Evolutionary conservation across 2,797 vertebrate genomes (phyloP).

Genomic region (Coregonus ussuriensis): DNA sequence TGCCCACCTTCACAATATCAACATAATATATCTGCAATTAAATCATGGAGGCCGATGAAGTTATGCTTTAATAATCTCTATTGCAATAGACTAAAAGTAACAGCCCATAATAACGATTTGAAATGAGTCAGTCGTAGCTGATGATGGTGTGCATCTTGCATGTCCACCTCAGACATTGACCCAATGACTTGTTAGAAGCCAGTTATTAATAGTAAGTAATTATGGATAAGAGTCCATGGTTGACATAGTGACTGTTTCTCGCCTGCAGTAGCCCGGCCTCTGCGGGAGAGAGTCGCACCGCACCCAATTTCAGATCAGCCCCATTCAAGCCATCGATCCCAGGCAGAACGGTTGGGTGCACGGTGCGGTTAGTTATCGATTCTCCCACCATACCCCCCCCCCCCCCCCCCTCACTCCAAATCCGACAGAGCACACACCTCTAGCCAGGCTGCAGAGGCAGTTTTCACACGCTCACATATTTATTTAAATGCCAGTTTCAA

Average conservation of each 20-base stretch:
- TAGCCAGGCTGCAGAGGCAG: slow-evolving; percentile 13
- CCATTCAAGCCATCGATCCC: slow-evolving; percentile 45
- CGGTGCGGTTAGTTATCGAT: slow-evolving; percentile 54
- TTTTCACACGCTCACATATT: slow-evolving; percentile 37
- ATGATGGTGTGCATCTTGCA: not conserved
- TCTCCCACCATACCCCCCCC: slow-evolving; percentile 22
- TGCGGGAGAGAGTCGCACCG: slow-evolving; percentile 39
- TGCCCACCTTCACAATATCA: not conserved
- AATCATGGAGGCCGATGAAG: not conserved
- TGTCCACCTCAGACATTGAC: not conserved
- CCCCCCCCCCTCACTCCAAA: slow-evolving; percentile 39
- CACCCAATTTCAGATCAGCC: slow-evolving; percentile 50
- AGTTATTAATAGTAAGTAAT: not conserved
- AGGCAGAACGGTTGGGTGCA: slow-evolving; percentile 50
- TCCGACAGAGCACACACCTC: slow-evolving; percentile 26
- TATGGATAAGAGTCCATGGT: slow-evolving; percentile 13
- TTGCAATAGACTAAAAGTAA: not conserved
- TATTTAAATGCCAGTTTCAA: not conserved
- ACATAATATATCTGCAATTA: not conserved
- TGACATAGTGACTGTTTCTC: slow-evolving; percentile 39
- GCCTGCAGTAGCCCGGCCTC: slow-evolving; percentile 36
- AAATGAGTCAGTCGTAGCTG: not conserved
- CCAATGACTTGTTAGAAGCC: not conserved
- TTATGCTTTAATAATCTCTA: not conserved
- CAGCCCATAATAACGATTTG: not conserved